Evolutionary conservation across 2,888 invertebrate genomes (phyloP), one percentile per base, ranked within the genome.

Genomic region (Cryptus viduatorius): DNA sequence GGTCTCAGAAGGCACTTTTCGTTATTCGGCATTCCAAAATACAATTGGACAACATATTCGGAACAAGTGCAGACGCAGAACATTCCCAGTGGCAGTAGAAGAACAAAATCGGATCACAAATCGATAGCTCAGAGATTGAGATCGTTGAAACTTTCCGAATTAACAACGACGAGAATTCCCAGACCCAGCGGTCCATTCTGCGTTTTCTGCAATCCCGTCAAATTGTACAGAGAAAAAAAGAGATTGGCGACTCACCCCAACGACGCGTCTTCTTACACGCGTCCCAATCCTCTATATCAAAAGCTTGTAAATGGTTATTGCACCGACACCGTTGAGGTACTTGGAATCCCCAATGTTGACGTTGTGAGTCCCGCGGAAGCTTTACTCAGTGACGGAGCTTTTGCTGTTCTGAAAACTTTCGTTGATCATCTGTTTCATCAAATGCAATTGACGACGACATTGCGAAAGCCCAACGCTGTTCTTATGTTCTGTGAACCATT

Each of bases 401-500:
- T 94, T 84, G 87, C 91, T 10, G 92, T 94, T 64, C 87, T 94
- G 12, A 93, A 93, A 83, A 92, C 92, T 37, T 94, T 93, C 81
- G 90, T 94, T 7, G 92, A 92, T 87, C 94, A 94, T 85, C 85
- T 94, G n/a, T 93, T 94, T 82, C 91, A 93, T 78, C 93, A 94
- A 82, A 94, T 94, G 93, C 90, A 91, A 79, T 86, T 94, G 31
- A 91, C 93, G 2, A 87, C 91, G 3, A 93, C 90, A 0, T 85
- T 94, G 31, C 91, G 92, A 78, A 93, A 93, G 77, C 94, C 94
- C 19, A 94, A 94, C 83, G 90, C 92, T 3, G 92, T 94, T 19
- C 90, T 94, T 3, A 93, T 94, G 91, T 93, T 94, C 61, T 94
- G 94, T 76, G 94, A 94, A 87, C 94, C 94, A 14, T 83, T 94